phyloP scores from a whole-genome alignment of 2,113 vertebrate species.

The Oreochromis aureus region DNA sequence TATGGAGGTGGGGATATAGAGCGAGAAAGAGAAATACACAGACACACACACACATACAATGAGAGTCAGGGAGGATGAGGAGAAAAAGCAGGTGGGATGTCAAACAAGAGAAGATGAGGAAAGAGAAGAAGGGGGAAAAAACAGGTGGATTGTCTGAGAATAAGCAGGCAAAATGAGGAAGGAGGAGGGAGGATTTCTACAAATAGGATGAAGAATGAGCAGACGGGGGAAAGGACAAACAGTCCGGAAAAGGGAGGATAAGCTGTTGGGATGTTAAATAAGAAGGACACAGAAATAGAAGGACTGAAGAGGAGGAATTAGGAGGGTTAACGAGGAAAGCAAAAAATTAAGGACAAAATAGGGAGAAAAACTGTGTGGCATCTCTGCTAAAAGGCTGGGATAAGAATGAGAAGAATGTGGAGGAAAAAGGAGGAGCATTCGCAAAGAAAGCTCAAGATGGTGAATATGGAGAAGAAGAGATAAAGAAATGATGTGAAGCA shows the following conservation, averaged over 20 bases:
- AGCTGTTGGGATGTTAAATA: conserved; percentile 2
- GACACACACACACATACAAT: not conserved
- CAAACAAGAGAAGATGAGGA: not conserved
- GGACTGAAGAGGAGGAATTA: not conserved
- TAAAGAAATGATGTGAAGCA: not conserved
- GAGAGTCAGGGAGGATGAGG: not conserved
- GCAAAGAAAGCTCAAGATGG: not conserved
- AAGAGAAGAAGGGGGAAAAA: not conserved
- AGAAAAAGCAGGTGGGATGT: conserved; percentile 10
- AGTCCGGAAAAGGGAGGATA: not conserved
- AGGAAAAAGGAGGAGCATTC: not conserved
- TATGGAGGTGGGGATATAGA: not conserved
- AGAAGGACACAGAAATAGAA: not conserved
- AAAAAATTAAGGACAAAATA: not conserved
- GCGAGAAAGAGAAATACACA: not conserved
- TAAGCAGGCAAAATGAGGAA: conserved; percentile 23
- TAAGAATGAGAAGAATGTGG: not conserved
- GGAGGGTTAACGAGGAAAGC: not conserved
- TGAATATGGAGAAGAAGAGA: not conserved
- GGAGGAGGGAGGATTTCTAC: conserved; percentile 25
- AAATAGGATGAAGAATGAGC: conserved; percentile 39
- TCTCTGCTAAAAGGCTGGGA: not conserved
- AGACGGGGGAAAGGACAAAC: conserved; percentile 21
- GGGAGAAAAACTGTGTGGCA: not conserved
- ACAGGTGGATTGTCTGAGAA: conserved; percentile 14